phyloP scores from a whole-genome alignment of 2,888 invertebrate genomes.

The Vesta saturnalis region DNA sequence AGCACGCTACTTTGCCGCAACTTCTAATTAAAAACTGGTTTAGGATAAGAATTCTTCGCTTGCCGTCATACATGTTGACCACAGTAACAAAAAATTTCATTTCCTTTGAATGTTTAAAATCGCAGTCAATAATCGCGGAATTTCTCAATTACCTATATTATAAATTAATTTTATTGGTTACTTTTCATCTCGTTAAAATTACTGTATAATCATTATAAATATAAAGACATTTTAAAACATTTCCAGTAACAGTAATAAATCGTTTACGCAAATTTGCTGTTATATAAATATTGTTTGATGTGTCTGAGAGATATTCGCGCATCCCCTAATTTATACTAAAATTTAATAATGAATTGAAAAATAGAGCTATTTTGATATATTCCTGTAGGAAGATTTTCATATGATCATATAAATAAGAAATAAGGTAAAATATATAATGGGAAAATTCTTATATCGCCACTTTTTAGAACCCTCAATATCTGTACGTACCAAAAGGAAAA shows the following conservation, averaged over 20 bases:
- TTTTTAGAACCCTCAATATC: too few species aligned
- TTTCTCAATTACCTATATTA: neutral
- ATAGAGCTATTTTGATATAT: neutral
- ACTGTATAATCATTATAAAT: neutral
- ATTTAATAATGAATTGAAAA: conserved; percentile 1
- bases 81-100: neutral
- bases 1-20: neutral
- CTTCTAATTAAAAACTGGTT: conserved; percentile 15
- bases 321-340: too few species aligned
- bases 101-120: neutral
- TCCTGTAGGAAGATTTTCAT: too few species aligned
- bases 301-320: too few species aligned
- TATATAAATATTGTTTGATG: too few species aligned
- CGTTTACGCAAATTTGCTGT: too few species aligned
- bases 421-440: too few species aligned
- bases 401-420: neutral
- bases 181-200: neutral
- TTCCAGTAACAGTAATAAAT: too few species aligned
- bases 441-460: too few species aligned
- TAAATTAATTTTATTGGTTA: neutral
- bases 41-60: conserved; percentile 6
- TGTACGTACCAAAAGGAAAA: too few species aligned
- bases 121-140: neutral
- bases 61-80: neutral
- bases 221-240: too few species aligned